phyloP scores from a whole-genome alignment of 2,888 invertebrate species.

The Neoascia interrupta region DNA sequence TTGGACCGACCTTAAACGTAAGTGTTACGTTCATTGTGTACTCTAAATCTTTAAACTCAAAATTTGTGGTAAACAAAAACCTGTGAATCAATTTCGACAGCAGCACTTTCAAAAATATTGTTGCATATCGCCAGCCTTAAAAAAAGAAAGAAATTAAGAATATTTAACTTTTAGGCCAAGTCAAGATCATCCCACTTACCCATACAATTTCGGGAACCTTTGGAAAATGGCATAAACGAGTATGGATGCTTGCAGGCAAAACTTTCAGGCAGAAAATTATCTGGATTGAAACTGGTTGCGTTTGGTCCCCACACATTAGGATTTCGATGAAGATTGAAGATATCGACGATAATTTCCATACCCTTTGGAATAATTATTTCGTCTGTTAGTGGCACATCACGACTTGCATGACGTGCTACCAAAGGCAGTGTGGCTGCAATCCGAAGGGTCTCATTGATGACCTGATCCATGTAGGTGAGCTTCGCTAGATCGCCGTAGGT shows the following conservation, averaged over 20 bases:
- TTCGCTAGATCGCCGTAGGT: slow-evolving; percentile 43
- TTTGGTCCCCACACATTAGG: too few species aligned
- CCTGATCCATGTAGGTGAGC: slow-evolving; percentile 71
- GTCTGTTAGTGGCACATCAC: background rate
- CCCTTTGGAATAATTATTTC: slow-evolving; percentile 50
- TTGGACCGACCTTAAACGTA: slow-evolving; percentile 30
- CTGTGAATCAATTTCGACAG: slow-evolving; percentile 37
- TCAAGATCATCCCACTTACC: background rate
- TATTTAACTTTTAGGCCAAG: background rate
- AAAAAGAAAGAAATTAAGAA: background rate
- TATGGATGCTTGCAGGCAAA: too few species aligned
- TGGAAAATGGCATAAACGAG: too few species aligned
- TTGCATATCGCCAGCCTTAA: slow-evolving; percentile 51
- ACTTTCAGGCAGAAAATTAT: too few species aligned
- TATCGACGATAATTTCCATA: too few species aligned
- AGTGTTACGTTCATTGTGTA: slow-evolving; percentile 44
- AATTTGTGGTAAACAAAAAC: slow-evolving; percentile 33
- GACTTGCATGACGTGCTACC: slow-evolving; percentile 46
- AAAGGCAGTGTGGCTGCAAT: slow-evolving; percentile 71
- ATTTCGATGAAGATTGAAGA: too few species aligned
- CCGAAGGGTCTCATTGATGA: slow-evolving; percentile 71
- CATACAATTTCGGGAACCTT: too few species aligned
- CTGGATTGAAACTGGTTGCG: too few species aligned
- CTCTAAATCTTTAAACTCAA: slow-evolving; percentile 25
- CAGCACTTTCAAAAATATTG: slow-evolving; percentile 36